phyloP scores from a whole-genome alignment of 2,797 vertebrate genomes.

The Sarcoramphus papa region DNA sequence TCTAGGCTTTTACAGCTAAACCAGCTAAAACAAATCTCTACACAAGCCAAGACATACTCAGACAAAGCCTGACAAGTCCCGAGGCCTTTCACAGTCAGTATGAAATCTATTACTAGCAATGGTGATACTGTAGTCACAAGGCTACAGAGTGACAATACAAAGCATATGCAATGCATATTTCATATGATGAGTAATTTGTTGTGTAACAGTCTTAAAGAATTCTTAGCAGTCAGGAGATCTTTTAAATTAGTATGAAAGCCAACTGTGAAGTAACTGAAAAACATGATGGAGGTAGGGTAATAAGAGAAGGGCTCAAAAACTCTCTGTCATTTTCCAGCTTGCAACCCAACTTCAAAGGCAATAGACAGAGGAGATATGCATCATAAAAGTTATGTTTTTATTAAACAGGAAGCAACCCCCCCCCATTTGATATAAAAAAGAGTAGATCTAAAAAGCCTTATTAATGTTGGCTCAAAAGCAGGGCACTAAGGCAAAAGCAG shows the following conservation, averaged over 20 bases:
- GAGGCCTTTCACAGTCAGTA: not conserved
- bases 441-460: not conserved
- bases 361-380: not conserved
- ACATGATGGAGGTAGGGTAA: not conserved
- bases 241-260: not conserved
- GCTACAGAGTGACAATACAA: not conserved
- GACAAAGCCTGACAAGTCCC: not conserved
- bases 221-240: not conserved
- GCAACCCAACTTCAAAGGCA: not conserved
- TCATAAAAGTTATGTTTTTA: not conserved
- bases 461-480: not conserved
- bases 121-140: not conserved
- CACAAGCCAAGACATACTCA: not conserved
- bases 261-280: not conserved
- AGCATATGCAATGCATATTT: constrained; percentile 7
- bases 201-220: not conserved
- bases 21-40: not conserved
- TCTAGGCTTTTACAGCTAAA: not conserved
- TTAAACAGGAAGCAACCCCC: not conserved
- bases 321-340: not conserved
- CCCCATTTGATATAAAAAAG: not conserved
- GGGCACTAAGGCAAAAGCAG: not conserved
- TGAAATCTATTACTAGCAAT: not conserved
- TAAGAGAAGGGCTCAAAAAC: not conserved
- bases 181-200: constrained; percentile 12